Conservation (phyloP, 2,797 vertebrate species). For the Liasis olivaceus region DNA sequence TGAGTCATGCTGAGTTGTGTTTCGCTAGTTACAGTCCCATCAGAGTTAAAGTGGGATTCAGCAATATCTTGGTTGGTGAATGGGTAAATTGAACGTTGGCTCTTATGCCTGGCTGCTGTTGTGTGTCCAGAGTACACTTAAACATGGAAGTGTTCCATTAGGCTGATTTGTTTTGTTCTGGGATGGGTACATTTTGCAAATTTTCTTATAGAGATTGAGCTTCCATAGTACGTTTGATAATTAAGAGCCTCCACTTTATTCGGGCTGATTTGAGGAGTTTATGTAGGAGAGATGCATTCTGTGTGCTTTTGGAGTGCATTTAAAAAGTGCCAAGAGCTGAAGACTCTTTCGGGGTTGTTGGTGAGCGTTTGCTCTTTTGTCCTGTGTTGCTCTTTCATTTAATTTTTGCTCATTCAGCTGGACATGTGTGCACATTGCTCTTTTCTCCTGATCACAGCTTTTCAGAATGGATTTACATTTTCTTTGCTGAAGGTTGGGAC, state of each 20-base stretch:
- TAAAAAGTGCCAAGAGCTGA: not conserved
- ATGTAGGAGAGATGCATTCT: not conserved
- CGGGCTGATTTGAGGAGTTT: not conserved
- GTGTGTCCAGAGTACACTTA: not conserved
- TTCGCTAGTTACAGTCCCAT: not conserved
- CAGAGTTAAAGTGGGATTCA: not conserved
- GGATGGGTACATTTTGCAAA: not conserved
- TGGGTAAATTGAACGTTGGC: not conserved
- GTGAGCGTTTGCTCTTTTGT: not conserved
- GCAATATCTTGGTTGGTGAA: not conserved
- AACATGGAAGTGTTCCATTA: not conserved
- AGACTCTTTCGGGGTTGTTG: not conserved
- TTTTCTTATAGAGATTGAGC: not conserved
- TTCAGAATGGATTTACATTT: not conserved
- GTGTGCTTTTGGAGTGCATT: not conserved
- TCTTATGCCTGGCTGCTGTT: not conserved
- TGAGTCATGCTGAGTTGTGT: not conserved
- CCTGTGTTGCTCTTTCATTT: not conserved
- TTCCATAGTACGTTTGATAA: not conserved
- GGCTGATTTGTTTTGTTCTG: not conserved
- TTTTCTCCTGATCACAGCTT: not conserved
- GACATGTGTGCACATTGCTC: not conserved
- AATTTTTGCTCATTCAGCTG: not conserved
- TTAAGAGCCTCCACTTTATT: not conserved
- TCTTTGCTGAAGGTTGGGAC: not conserved